phyloP scores from a whole-genome alignment of 2,888 invertebrate species.

The Troides helena region DNA sequence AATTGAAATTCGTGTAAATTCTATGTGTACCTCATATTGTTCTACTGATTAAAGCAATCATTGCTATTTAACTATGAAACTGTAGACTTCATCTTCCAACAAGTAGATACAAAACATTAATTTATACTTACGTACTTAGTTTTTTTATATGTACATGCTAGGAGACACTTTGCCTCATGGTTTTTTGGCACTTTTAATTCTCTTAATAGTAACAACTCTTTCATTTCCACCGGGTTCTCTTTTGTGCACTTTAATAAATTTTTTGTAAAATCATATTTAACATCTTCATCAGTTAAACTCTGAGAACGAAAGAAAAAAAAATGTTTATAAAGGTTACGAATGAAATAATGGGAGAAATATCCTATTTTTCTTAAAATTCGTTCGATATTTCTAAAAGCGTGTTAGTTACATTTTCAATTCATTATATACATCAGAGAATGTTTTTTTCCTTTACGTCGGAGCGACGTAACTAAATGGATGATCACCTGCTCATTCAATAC shows the following conservation, averaged over 20 bases:
- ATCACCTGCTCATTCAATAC: too few species aligned
- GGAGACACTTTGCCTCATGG: slow-evolving; percentile 64
- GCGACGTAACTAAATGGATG: too few species aligned
- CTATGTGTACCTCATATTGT: too few species aligned
- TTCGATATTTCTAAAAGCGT: too few species aligned
- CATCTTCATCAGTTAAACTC: slow-evolving; percentile 58
- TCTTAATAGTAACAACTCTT: slow-evolving; percentile 54
- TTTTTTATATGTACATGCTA: slow-evolving; percentile 70
- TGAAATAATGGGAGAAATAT: too few species aligned
- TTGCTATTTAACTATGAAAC: not conserved
- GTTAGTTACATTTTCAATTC: too few species aligned
- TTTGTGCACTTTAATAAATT: slow-evolving; percentile 55
- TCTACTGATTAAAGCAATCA: too few species aligned
- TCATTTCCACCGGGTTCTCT: slow-evolving; percentile 53
- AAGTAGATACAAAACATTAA: not conserved
- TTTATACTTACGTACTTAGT: slow-evolving; percentile 53
- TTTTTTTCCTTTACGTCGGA: not conserved
- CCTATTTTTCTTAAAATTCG: too few species aligned
- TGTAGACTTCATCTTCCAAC: too few species aligned
- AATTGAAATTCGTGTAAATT: too few species aligned
- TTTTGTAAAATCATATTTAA: slow-evolving; percentile 53
- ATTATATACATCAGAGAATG: not conserved
- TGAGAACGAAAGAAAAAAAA: slow-evolving; percentile 27
- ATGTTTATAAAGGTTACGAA: not conserved
- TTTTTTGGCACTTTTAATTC: slow-evolving; percentile 56